Conservation (phyloP, 2,113 vertebrate species). For the Orthonyx spaldingii region DNA sequence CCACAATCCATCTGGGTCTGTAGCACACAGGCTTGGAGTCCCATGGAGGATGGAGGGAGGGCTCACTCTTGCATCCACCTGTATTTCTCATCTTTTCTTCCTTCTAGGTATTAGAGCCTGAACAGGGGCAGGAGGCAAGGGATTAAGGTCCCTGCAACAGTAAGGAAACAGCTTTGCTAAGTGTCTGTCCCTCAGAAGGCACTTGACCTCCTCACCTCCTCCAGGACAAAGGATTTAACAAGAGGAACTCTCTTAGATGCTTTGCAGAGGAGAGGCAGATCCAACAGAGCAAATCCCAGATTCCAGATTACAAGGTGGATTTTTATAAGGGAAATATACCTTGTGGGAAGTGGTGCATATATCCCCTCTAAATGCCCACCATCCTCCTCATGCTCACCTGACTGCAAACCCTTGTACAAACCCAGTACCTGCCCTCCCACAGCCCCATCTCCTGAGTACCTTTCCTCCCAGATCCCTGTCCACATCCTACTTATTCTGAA, state of each 20-base stretch:
- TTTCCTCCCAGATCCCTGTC: neutral
- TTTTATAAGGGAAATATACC: neutral
- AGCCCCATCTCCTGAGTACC: neutral
- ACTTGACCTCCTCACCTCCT: neutral
- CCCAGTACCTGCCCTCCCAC: neutral
- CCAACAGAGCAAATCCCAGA: neutral
- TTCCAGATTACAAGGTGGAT: neutral
- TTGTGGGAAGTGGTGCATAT: neutral
- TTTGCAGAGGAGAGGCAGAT: neutral
- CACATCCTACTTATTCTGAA: neutral
- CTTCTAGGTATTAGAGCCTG: neutral
- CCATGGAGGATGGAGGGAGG: neutral
- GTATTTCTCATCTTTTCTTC: neutral
- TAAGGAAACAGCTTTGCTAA: neutral
- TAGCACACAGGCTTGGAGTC: neutral
- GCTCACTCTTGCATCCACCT: neutral
- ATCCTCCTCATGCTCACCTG: fast-evolving
- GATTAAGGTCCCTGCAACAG: neutral
- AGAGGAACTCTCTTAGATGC: neutral
- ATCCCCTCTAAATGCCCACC: neutral
- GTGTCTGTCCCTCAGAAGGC: neutral
- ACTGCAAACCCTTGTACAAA: neutral
- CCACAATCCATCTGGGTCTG: neutral
- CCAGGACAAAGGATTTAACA: neutral
- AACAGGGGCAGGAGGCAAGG: neutral